Percentiles rank a stretch among this genome's conserved stretches.
Conservation (phyloP, 2,797 vertebrate species). For the Lacerta agilis region DNA sequence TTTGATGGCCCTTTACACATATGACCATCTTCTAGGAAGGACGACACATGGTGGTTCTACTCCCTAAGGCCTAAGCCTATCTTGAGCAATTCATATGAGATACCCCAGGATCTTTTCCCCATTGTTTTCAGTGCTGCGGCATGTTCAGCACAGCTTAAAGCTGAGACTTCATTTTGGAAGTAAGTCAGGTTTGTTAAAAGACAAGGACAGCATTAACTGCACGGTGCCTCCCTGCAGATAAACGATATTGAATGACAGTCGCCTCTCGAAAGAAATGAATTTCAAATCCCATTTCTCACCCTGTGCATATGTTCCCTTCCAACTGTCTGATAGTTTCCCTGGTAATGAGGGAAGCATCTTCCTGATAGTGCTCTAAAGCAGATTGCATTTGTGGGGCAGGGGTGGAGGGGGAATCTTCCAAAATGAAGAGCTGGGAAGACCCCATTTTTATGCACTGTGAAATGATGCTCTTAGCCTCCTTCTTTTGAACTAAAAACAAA, state of each 20-base stretch:
- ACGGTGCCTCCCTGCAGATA: not conserved
- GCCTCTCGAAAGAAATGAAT: conserved; percentile 19
- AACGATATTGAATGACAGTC: not conserved
- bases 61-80: not conserved
- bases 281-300: conserved; percentile 7
- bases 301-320: not conserved
- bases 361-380: conserved; percentile 7
- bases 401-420: not conserved
- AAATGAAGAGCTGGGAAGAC: not conserved
- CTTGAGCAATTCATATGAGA: not conserved
- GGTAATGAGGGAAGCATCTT: not conserved
- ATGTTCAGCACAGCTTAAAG: not conserved
- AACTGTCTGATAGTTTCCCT: not conserved
- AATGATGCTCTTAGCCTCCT: not conserved
- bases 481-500: conserved; percentile 19
- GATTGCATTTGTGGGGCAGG: not conserved
- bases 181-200: not conserved
- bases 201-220: not conserved
- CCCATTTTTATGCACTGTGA: not conserved
- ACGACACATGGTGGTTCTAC: too few species aligned
- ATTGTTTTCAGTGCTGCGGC: not conserved
- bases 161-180: fast-evolving
- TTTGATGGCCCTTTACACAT: too few species aligned
- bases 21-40: too few species aligned
- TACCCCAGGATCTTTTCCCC: not conserved